Evolutionary conservation across 2,888 invertebrate genomes (phyloP).

Genomic region (Tipula confusa): DNA sequence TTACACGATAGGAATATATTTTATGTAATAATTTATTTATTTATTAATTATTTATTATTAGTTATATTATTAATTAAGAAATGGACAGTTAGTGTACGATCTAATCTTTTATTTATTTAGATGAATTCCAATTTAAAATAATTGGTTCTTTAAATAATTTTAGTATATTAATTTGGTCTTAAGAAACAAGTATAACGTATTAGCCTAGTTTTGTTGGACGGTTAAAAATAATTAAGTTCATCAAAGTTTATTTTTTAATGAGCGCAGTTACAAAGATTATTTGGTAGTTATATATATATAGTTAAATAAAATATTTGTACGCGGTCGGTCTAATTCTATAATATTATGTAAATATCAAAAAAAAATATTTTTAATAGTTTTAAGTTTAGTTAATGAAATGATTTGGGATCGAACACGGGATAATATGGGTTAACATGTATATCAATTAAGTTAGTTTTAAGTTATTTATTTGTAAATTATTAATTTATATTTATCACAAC

Average conservation of each 20-base stretch:
- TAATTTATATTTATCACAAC: neutral
- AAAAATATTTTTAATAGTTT: neutral
- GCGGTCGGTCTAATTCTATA: neutral
- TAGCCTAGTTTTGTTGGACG: neutral
- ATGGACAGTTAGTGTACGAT: neutral
- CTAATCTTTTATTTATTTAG: neutral
- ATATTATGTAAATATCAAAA: neutral
- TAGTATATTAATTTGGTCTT: neutral
- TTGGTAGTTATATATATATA: neutral
- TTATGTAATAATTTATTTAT: neutral
- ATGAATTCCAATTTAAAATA: neutral
- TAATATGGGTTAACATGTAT: neutral
- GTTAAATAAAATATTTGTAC: neutral
- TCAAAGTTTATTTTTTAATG: neutral
- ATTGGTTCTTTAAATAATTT: neutral
- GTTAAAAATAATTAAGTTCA: neutral
- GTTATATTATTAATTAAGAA: neutral
- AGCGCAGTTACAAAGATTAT: neutral
- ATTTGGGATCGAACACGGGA: neutral
- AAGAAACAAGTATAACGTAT: neutral
- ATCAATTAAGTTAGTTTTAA: neutral
- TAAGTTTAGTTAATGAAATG: neutral
- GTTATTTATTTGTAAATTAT: neutral
- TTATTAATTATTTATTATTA: neutral
- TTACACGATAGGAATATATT: no score